Evolutionary conservation across 2,797 vertebrate species (phyloP), one percentile per base, ranked within the genome.

Genomic region (Rachycentron canadum): DNA sequence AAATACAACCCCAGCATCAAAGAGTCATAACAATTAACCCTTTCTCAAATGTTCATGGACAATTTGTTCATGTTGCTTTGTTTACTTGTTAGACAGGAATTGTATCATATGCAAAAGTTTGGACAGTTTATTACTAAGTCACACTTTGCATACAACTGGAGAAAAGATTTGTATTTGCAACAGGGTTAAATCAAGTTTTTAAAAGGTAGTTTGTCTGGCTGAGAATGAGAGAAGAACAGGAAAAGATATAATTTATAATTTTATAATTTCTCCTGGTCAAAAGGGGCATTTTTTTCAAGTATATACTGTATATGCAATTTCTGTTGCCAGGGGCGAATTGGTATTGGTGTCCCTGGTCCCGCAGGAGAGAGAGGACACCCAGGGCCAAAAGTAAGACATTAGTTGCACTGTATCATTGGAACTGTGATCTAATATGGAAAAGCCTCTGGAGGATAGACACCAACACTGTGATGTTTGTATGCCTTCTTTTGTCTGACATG

Each of bases 291-390:
- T 32, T 62, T 57, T n/a, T n/a, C n/a, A n/a, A n/a, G n/a, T n/a
- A n/a, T n/a, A n/a, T n/a, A n/a, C n/a, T n/a, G n/a, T n/a, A n/a
- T 2, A 43, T 69, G 30, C 52, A 41, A 62, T 78, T 59, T 88
- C 32, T 87, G 40, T 75, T 69, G 52, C 73, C 82, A 99, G 98
- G 98, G 98, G 0, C 93, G 96, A 32, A 58, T 88, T 0, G 97
- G 96, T 57, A 75, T 92, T 0, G 97, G 97, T 21, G 74, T 91
- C 14, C 94, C 97, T 0, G 98, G 98, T 69, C 38, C 89, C 47
- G 96, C 97, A 93, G 98, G 98, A 2, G 98, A 99, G 75, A 95
- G 97, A 26, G 98, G 98, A 83, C 97, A 97, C 69, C 85, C 96
- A 0, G 98, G 98, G 1, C 59, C 94, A 26, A 96, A 97, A 95